These are phyloP conservation scores for Macroteleia sp. DNA, from an alignment of 2,888 invertebrate species.

Conservation along the genomic window DNA sequence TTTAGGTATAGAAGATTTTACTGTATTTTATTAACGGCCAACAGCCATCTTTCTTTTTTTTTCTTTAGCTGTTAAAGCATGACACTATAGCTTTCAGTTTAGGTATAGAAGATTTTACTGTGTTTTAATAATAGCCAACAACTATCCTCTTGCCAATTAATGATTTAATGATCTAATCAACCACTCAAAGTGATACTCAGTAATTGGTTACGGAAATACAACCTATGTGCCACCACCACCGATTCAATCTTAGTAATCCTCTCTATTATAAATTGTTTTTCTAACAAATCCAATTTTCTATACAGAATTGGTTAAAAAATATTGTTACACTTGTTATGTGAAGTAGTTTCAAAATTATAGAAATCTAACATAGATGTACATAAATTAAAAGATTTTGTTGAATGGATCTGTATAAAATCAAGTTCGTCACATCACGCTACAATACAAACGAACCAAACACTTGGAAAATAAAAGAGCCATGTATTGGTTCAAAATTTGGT, in stretches of 20 bases:
- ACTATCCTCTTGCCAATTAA: conserved; percentile 27
- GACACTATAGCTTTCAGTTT: too few species aligned
- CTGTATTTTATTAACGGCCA: too few species aligned
- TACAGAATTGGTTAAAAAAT: too few species aligned
- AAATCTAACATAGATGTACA: neutral
- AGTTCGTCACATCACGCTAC: conserved; percentile 73
- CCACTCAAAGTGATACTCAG: conserved; percentile 69
- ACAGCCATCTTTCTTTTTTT: too few species aligned
- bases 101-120: too few species aligned
- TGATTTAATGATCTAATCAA: conserved; percentile 52
- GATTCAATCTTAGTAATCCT: conserved; percentile 42
- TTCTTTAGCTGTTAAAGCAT: too few species aligned
- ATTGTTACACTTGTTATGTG: neutral
- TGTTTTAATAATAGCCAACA: too few species aligned
- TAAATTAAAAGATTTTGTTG: too few species aligned
- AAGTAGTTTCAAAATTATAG: neutral
- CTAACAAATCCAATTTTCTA: conserved; percentile 76
- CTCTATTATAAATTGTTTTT: conserved; percentile 80
- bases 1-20: too few species aligned
- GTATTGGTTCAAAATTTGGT: conserved; percentile 65
- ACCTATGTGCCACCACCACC: conserved; percentile 77
- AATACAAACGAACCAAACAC: conserved; percentile 68
- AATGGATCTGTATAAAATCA: neutral
- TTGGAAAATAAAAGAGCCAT: conserved; percentile 81
- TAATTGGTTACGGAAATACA: conserved; percentile 70